A percentile compares a stretch with the other conserved stretches of the same genome.
Conservation (phyloP, 2,797 vertebrate species). For the Betta splendens region DNA sequence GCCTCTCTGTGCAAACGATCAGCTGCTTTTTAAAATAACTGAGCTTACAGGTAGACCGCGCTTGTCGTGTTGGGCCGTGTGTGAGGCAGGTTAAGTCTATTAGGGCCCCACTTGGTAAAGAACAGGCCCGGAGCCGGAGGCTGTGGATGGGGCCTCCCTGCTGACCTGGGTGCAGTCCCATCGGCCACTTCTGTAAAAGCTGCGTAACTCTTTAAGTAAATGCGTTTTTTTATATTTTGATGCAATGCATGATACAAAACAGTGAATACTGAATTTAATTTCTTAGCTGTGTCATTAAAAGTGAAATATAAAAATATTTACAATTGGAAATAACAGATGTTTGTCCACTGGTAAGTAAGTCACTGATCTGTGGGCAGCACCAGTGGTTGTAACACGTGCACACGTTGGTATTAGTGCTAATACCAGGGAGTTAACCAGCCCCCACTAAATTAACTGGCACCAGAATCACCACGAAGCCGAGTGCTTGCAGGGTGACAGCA, state of each 20-base stretch:
- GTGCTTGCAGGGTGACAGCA: constrained; percentile 38
- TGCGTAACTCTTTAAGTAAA: neutral
- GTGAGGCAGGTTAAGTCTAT: constrained; percentile 55
- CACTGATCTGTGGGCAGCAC: constrained; percentile 54
- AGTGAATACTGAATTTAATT: neutral
- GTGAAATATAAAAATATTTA: neutral
- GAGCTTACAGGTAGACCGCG: constrained; percentile 56
- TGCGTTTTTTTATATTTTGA: neutral
- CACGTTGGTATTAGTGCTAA: constrained; percentile 75
- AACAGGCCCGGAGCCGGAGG: constrained; percentile 14
- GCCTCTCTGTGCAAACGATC: constrained; percentile 57
- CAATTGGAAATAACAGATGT: neutral
- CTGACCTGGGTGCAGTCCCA: neutral
- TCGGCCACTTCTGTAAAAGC: constrained; percentile 3
- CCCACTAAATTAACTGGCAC: constrained; percentile 67
- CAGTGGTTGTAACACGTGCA: constrained; percentile 67
- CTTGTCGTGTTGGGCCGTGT: constrained; percentile 34
- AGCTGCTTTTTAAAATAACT: constrained; percentile 73
- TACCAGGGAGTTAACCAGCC: constrained; percentile 74
- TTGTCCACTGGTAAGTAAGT: constrained; percentile 28
- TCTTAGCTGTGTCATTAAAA: neutral
- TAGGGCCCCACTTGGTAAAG: constrained; percentile 51
- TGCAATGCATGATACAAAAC: neutral
- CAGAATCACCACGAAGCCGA: constrained; percentile 42
- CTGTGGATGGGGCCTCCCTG: neutral